These are phyloP conservation scores for Pagrus major DNA, from an alignment of 2,113 vertebrate species.

Conservation along the genomic window DNA sequence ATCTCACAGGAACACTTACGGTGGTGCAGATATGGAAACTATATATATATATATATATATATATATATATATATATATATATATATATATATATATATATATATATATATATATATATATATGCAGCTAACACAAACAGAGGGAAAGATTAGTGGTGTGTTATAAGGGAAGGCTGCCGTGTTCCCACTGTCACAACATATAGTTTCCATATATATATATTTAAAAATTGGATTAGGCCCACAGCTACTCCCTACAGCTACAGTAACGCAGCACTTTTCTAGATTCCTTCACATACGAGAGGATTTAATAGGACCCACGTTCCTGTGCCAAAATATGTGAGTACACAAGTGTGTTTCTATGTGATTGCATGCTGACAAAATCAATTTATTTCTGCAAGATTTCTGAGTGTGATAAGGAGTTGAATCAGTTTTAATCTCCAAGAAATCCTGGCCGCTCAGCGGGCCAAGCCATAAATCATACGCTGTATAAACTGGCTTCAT, in stretches of 20 bases:
- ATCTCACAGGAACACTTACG: background rate
- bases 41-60: too few relatives aligned
- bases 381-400: constrained; percentile 19
- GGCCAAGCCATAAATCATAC: background rate
- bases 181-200: too few relatives aligned
- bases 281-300: background rate
- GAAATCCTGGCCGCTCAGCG: background rate
- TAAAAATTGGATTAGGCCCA: background rate
- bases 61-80: too few relatives aligned
- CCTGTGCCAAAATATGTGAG: constrained; percentile 2
- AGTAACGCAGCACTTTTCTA: background rate
- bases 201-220: too few relatives aligned
- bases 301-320: background rate
- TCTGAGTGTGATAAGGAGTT: background rate
- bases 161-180: too few relatives aligned
- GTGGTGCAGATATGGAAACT: background rate
- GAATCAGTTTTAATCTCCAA: constrained; percentile 25
- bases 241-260: background rate
- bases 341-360: background rate
- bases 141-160: too few relatives aligned
- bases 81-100: too few relatives aligned
- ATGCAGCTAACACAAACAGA: too few relatives aligned
- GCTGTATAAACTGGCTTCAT: background rate
- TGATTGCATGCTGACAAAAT: constrained; percentile 43
- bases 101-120: too few relatives aligned